Conservation (phyloP, 30 jellyfish, hydroid and myxozoan genomes). For the Morbakka virulenta region DNA sequence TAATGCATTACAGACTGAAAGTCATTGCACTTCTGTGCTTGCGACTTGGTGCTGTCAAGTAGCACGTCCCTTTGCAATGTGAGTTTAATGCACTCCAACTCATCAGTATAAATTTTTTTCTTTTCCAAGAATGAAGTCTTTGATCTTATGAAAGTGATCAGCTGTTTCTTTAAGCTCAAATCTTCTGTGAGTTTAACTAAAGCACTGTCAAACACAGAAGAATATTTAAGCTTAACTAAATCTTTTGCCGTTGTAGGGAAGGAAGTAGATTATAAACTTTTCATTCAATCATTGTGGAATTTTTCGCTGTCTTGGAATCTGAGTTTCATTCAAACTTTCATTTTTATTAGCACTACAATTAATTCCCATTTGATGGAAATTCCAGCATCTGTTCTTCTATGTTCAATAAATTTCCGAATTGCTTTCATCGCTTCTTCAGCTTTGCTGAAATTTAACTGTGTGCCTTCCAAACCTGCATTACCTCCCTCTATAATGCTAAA, state of each 20-base stretch:
- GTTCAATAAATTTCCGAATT: neutral
- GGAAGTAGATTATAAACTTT: too few species aligned
- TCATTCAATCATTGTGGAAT: conserved; percentile 7
- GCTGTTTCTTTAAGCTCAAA: conserved; percentile 13
- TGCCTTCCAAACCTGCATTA: conserved; percentile 40
- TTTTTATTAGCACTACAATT: neutral
- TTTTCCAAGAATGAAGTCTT: conserved; percentile 26
- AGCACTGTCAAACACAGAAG: conserved; percentile 1
- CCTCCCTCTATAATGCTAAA: conserved; percentile 52
- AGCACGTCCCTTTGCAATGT: too few species aligned
- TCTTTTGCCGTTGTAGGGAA: neutral
- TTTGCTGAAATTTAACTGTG: conserved; percentile 24
- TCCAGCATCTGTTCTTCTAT: conserved; percentile 25
- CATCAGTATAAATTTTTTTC: conserved; percentile 40
- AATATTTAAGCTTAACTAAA: neutral
- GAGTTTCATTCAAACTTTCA: neutral
- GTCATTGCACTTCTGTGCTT: too few species aligned
- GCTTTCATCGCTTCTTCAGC: conserved; percentile 8
- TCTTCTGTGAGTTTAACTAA: conserved; percentile 2
- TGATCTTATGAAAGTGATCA: conserved; percentile 1
- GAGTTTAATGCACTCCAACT: conserved; percentile 30
- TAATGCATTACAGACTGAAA: too few species aligned
- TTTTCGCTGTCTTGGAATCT: conserved; percentile 28
- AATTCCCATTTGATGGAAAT: conserved; percentile 2
- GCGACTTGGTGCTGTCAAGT: too few species aligned